A percentile compares a stretch with the other conserved stretches of the same genome.
These are phyloP conservation scores for Mionectes olivaceus DNA, from an alignment of 2,797 vertebrate genomes.

Conservation along the genomic window DNA sequence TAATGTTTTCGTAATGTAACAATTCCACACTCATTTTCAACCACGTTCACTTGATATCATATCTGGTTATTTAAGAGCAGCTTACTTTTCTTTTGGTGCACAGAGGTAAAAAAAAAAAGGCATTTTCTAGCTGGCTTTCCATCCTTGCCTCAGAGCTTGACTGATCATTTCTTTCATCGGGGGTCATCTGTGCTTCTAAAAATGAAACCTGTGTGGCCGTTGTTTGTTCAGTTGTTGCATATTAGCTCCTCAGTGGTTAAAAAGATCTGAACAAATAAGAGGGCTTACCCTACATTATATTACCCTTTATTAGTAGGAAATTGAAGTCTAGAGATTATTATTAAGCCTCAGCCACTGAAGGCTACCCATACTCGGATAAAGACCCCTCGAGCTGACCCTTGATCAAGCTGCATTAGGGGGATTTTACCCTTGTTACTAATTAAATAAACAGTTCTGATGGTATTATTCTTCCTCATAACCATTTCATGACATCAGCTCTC, in stretches of 20 bases:
- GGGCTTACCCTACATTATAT: conserved; percentile 76
- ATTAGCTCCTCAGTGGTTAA: conserved; percentile 81
- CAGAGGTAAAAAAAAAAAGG: neutral
- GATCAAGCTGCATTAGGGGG: conserved; percentile 66
- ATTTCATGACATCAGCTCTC: conserved; percentile 69
- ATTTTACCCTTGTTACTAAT: conserved; percentile 74
- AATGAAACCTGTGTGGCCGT: conserved; percentile 73
- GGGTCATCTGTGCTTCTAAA: conserved; percentile 66
- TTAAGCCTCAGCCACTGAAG: conserved; percentile 70
- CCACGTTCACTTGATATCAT: neutral
- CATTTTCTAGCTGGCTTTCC: neutral
- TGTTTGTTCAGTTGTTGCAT: conserved; percentile 91
- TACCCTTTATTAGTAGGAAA: conserved; percentile 84
- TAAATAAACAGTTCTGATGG: conserved; percentile 74
- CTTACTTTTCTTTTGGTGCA: neutral
- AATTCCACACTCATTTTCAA: neutral
- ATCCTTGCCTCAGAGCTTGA: conserved; percentile 30
- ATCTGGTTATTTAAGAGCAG: neutral
- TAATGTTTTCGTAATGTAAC: neutral
- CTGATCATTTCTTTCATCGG: conserved; percentile 72
- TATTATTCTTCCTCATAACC: conserved; percentile 67
- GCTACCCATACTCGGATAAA: neutral
- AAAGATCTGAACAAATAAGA: conserved; percentile 80
- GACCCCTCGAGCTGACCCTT: conserved; percentile 67
- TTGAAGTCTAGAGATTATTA: conserved; percentile 82